Evolutionary conservation across 35 echinoderm and acorn worm genomes (phyloP).

Genomic region (Diadema setosum): DNA sequence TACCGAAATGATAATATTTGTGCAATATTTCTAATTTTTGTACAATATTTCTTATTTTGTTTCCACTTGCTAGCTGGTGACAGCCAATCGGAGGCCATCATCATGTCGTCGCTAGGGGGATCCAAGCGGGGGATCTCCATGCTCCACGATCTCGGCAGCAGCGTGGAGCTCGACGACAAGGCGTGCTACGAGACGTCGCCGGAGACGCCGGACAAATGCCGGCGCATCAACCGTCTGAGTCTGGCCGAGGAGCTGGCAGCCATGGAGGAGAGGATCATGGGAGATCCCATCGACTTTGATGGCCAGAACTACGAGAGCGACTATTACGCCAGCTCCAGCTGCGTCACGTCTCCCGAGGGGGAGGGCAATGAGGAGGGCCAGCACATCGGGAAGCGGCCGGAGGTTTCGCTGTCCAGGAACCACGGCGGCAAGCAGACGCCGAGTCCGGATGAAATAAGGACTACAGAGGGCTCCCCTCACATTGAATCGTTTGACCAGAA

Average conservation of each 20-base stretch:
- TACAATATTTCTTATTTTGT: no score
- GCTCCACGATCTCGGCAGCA: constrained; percentile 83
- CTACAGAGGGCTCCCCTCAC: constrained; percentile 32
- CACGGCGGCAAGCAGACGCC: constrained; percentile 14
- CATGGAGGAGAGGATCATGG: constrained; percentile 68
- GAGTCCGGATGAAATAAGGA: not conserved
- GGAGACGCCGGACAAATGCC: constrained; percentile 38
- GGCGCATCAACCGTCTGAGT: constrained; percentile 71
- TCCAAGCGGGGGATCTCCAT: constrained; percentile 40
- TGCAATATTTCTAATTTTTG: no score
- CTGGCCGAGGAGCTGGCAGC: constrained; percentile 87
- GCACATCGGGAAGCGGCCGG: constrained; percentile 24
- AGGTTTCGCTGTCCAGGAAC: constrained; percentile 34
- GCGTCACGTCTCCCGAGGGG: constrained; percentile 85
- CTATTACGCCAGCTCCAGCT: constrained; percentile 59
- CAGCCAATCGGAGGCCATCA: not conserved
- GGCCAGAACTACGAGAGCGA: constrained; percentile 68
- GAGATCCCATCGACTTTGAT: constrained; percentile 29
- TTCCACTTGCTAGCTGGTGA: not conserved
- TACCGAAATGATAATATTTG: no score
- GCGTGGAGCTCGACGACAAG: constrained; percentile 81
- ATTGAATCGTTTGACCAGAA: constrained; percentile 23
- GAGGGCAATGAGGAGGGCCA: constrained; percentile 31
- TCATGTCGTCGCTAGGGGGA: not conserved
- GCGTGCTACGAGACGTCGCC: constrained; percentile 56